Conservation (phyloP, 2,888 invertebrate genomes). For the Eucriotettix oculatus region DNA sequence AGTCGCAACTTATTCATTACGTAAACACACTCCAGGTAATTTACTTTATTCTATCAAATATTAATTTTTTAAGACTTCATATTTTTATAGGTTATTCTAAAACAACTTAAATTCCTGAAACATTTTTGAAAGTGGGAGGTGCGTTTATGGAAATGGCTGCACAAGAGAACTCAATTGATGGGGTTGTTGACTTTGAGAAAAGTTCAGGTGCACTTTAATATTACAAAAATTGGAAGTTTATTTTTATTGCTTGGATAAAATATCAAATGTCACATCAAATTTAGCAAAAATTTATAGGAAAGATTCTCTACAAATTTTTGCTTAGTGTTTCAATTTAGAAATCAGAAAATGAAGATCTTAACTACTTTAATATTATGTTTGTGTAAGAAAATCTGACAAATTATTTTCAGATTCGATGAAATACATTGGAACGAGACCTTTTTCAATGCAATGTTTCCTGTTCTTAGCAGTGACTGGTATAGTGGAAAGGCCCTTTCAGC, state of each 20-base stretch:
- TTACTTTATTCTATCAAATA: slow-evolving; percentile 2
- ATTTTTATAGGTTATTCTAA: slow-evolving; percentile 24
- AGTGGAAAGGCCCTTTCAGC: slow-evolving; percentile 42
- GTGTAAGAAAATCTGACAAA: no score
- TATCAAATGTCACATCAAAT: no score
- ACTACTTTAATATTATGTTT: no score
- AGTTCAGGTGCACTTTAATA: slow-evolving; percentile 40
- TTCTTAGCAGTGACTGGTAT: slow-evolving; percentile 46
- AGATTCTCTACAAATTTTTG: no score
- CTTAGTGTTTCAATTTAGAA: no score
- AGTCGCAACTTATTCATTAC: slow-evolving; percentile 60
- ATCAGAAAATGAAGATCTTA: no score
- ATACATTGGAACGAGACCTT: slow-evolving; percentile 76
- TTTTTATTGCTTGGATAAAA: no score
- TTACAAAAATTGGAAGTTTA: no score
- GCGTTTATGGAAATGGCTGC: slow-evolving; percentile 77
- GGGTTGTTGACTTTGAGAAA: slow-evolving; percentile 77
- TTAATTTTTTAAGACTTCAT: neutral
- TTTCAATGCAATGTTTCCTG: slow-evolving; percentile 74
- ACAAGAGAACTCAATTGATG: slow-evolving; percentile 84
- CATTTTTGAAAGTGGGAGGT: slow-evolving; percentile 68
- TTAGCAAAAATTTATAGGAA: no score
- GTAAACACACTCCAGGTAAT: slow-evolving; percentile 60
- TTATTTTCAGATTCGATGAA: slow-evolving; percentile 56
- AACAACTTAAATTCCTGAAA: slow-evolving; percentile 65